Evolutionary conservation across 53 echinoderm and acorn worm species (phyloP), one percentile per base, ranked within the genome.

Genomic region (Holothuria scabra): DNA sequence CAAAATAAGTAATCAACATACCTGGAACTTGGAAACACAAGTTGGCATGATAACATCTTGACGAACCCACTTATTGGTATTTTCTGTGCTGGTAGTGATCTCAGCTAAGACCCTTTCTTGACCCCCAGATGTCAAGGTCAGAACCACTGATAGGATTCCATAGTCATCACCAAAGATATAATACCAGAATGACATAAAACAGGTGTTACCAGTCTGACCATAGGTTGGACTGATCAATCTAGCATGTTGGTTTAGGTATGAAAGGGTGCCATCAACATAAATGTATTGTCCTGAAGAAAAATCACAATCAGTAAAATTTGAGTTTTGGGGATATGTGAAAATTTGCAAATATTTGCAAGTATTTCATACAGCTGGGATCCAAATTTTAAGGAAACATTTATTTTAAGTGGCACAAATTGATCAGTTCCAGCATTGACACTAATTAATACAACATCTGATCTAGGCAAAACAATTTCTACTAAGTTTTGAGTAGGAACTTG

Each of bases 21-120:
- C 95, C 92, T 95, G 90, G 89, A 95, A 95, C 34, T 95, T 87
- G 9, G 76, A 55, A 13, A 90, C 81, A 84, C 95, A 95, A 19
- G 84, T 48, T n/a, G 90, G 88, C 8, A 95, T 83, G 33, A 46
- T 41, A 4, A 92, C 83, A 32, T 86, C 87, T 26, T 88, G 86
- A 64, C 83, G 75, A 60, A 88, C 90, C 95, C 95, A 95, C 16
- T 60, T 85, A 60, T 88, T 87, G 24, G 86, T 90, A 11, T 90
- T 80, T 0, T 79, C 60, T 65, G 84, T 46, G 63, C 59, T 33
- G 65, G 67, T 14, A 66, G 76, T 8, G 59, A 55, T 78, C 76
- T 84, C 65, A 59, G 59, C 44, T 66, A 84, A 8, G 66, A 38
- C 46, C 59, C 84, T 14, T 67, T 78, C 35, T 65, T 78, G 19